These are phyloP conservation scores for Sarcophaga bullata DNA, from an alignment of 1,140 invertebrate genomes.

Conservation along the genomic window DNA sequence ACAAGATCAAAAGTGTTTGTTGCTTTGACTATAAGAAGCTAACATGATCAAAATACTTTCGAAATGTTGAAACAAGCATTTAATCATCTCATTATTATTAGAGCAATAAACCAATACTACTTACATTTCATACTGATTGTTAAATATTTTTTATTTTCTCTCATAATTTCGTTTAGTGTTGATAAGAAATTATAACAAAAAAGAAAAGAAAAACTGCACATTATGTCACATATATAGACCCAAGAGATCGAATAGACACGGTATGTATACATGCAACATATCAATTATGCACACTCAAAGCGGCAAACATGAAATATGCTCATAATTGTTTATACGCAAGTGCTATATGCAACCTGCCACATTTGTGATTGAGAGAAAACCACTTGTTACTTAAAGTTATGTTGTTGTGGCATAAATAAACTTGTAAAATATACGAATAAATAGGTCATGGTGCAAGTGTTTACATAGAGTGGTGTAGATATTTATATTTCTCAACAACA, in stretches of 20 bases:
- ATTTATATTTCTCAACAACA: background rate
- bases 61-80: no score
- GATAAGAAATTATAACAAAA: background rate
- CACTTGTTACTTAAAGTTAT: slow-evolving; percentile 18
- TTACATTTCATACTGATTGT: no score
- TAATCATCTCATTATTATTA: no score
- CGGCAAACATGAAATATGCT: background rate
- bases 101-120: no score
- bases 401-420: slow-evolving; percentile 15
- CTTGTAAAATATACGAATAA: slow-evolving; percentile 7
- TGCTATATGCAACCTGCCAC: background rate
- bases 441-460: slow-evolving; percentile 33
- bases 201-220: background rate
- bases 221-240: background rate
- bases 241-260: background rate
- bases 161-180: slow-evolving; percentile 1
- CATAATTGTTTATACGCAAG: background rate
- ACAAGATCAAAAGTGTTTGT: no score
- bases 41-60: no score
- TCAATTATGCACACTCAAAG: background rate
- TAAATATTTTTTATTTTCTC: background rate
- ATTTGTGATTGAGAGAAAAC: slow-evolving; percentile 6
- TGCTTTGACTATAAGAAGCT: no score
- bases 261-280: background rate
- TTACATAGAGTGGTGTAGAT: slow-evolving; percentile 15